A percentile compares a stretch with the other conserved stretches of the same genome.
Evolutionary conservation across 2,797 vertebrate genomes (phyloP).

Genomic region (Decapterus maruadsi): DNA sequence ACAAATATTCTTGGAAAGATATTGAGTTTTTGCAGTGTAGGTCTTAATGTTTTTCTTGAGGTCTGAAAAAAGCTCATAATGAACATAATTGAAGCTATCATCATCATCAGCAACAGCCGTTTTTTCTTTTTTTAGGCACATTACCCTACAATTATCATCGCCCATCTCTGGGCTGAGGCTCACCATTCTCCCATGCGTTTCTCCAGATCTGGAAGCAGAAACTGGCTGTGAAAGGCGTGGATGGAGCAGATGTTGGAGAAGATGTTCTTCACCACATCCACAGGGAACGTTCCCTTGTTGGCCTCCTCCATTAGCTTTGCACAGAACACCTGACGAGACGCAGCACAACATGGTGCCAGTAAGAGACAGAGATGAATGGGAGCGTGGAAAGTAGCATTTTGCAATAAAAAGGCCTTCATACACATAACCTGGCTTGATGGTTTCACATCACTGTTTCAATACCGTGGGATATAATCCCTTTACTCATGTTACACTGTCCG

Average conservation of each 20-base stretch:
- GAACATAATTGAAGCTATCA: no score
- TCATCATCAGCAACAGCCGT: background rate
- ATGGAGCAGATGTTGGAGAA: constrained; percentile 99
- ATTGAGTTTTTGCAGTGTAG: background rate
- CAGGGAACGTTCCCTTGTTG: constrained; percentile 92
- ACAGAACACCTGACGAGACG: constrained; percentile 89
- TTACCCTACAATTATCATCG: no score
- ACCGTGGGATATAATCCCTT: background rate
- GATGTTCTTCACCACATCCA: constrained; percentile 96
- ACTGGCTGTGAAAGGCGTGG: constrained; percentile 94
- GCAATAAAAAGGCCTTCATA: no score
- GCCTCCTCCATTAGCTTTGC: constrained; percentile 94
- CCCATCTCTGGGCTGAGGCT: constrained; percentile 53
- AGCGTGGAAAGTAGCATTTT: background rate
- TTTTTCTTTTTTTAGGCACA: no score
- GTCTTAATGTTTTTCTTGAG: no score
- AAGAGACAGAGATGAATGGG: background rate
- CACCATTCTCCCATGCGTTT: constrained; percentile 98
- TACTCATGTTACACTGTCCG: background rate
- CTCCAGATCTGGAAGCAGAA: constrained; percentile 96
- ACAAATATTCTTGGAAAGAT: no score
- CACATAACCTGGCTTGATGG: background rate
- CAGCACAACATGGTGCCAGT: background rate
- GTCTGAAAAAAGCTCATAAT: background rate
- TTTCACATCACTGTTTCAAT: background rate